Conservation (phyloP, 1,140 invertebrate genomes). For the Dendroctonus ponderosae region DNA sequence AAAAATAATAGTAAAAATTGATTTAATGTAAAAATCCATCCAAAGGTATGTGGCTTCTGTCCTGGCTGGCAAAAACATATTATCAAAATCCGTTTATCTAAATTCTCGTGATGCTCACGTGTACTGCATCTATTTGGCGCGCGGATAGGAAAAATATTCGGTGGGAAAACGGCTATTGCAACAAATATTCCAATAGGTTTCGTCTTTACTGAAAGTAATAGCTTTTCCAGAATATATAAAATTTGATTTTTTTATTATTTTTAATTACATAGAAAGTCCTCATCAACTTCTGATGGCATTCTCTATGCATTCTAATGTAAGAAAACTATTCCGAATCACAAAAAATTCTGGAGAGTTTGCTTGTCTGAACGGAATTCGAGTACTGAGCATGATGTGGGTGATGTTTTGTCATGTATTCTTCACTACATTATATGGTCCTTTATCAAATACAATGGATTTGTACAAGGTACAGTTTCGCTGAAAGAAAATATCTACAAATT, state of each 20-base stretch:
- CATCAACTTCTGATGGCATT: constrained; percentile 25
- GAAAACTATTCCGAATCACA: constrained; percentile 30
- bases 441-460: constrained; percentile 30
- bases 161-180: not conserved
- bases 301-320: constrained; percentile 35
- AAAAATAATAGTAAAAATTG: too few species aligned
- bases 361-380: constrained; percentile 56
- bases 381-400: constrained; percentile 58
- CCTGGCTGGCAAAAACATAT: too few species aligned
- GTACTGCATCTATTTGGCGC: too few species aligned
- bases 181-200: not conserved
- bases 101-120: too few species aligned
- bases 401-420: constrained; percentile 51
- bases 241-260: not conserved
- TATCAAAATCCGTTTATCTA: too few species aligned
- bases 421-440: constrained; percentile 18
- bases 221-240: not conserved
- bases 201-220: not conserved
- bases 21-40: too few species aligned
- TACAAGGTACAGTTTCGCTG: constrained; percentile 22
- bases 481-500: not conserved
- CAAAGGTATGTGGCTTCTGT: too few species aligned
- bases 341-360: constrained; percentile 45
- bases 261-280: not conserved
- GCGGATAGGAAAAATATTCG: not conserved